A percentile compares a stretch with the other conserved stretches of the same genome.
Conservation (phyloP, 1,140 invertebrate genomes). For the Rhynchophorus ferrugineus region DNA sequence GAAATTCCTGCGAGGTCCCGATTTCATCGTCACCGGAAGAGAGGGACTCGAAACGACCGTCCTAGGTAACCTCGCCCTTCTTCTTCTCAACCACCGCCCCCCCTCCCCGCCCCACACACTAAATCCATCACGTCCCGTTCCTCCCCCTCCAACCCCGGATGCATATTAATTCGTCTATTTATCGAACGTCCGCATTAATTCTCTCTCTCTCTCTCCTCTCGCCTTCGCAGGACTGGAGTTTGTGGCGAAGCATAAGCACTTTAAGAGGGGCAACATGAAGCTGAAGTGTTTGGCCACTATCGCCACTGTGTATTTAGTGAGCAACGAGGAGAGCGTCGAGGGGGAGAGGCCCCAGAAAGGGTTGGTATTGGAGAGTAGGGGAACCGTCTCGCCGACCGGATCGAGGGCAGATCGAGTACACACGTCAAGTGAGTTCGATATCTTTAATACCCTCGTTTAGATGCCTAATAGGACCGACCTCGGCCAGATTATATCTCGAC, state of each 20-base stretch:
- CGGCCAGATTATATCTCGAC: too few relatives aligned
- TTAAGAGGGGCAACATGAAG: constrained; percentile 73
- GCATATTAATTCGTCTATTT: too few relatives aligned
- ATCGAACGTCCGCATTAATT: too few relatives aligned
- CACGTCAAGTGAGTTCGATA: constrained; percentile 37
- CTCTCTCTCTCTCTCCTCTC: too few relatives aligned
- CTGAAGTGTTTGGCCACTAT: constrained; percentile 83
- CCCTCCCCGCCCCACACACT: too few relatives aligned
- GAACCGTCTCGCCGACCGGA: constrained; percentile 43
- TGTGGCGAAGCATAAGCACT: constrained; percentile 65
- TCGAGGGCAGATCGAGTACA: constrained; percentile 51
- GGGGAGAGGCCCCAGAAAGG: constrained; percentile 56
- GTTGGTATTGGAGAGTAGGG: constrained; percentile 56
- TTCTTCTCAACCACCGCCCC: background rate
- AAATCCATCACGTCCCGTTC: too few relatives aligned
- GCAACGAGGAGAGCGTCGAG: constrained; percentile 75
- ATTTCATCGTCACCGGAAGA: constrained; percentile 37
- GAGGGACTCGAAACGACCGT: constrained; percentile 65
- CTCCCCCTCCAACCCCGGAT: too few relatives aligned
- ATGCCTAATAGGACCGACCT: too few relatives aligned
- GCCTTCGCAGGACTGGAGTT: constrained; percentile 50
- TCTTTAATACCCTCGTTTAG: background rate
- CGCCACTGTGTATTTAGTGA: constrained; percentile 71
- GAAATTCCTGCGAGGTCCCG: constrained; percentile 44
- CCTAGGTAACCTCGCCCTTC: constrained; percentile 23